Base-by-base conservation (phyloP, 1,140 invertebrate species). In the Pseudomyrmex cubaensis region DNA sequence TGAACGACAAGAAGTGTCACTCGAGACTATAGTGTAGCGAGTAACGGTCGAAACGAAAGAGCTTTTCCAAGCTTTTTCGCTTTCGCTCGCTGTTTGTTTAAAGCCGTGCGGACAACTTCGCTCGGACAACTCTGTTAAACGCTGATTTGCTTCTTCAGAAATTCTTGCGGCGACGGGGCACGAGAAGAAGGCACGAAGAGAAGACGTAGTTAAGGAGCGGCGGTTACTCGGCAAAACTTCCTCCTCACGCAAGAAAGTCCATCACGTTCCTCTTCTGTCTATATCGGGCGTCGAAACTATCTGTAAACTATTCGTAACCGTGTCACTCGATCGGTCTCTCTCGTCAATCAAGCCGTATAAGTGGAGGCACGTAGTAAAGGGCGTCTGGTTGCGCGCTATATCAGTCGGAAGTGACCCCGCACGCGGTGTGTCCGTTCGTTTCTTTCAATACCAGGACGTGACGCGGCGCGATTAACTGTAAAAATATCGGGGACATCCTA, bases 401-500 rank as follows among this genome's bases (percentile, higher is more conserved):
- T 73, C 48, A 62, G 15, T 67, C 62, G 82, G 82, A 83, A 83
- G 62, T 50, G 80, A 83, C 80, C 15, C 35, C 35, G 35, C 35
- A 7, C 61, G 50, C 59, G 15, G 9, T 72, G 22, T 22, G 12
- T 22, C 54, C 15, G 69, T 5, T 2, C 13, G 48, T n/a, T 25
- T 7, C 3, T 12, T 50, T 83, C 62, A 25, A 62, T 80, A 80
- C 59, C 76, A 80, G 76, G 76, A 61, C 66, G 64, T 54, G 25
- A 48, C 83, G 48, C 59, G 82, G 2, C 46, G 48, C 59, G 82
- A 5, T 25, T 84, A 84, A 84, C 83, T 84, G 83, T 84, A 84
- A 84, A 84, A 84, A 84, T 84, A 84, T 84, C 76, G 83, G 20
- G 83, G 66, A 80, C 83, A 50, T 80, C 76, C 83, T 84, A 84